phyloP scores from a whole-genome alignment of 2,888 invertebrate genomes.

The Reticulitermes lucifugus region DNA sequence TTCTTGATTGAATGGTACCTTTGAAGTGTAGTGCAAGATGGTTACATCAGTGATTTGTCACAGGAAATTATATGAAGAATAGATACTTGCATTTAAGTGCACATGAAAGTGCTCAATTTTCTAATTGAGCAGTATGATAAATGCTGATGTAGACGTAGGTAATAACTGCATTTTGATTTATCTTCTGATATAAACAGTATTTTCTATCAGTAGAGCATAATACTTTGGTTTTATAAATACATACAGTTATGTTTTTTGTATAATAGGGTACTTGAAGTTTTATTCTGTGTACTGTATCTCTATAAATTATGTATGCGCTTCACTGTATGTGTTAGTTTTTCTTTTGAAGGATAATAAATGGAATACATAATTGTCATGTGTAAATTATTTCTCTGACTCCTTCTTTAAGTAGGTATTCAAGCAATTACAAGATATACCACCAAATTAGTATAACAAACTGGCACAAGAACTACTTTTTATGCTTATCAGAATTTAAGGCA shows the following conservation, averaged over 20 bases:
- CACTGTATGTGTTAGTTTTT: neutral
- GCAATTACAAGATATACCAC: too few relatives aligned
- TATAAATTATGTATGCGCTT: slow-evolving; percentile 4
- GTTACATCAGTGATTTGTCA: too few relatives aligned
- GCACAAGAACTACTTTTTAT: too few relatives aligned
- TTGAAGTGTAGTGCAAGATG: too few relatives aligned
- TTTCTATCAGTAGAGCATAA: neutral
- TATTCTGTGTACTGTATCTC: neutral
- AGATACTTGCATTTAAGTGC: too few relatives aligned
- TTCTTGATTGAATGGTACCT: too few relatives aligned
- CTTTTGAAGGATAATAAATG: slow-evolving; percentile 1
- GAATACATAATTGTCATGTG: neutral
- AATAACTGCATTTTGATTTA: neutral
- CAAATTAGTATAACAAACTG: neutral
- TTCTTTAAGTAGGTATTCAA: neutral
- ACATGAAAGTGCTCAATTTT: too few relatives aligned
- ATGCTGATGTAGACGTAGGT: neutral
- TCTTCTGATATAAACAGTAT: slow-evolving; percentile 12
- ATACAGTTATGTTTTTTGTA: neutral
- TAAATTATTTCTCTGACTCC: neutral
- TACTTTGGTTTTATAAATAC: neutral
- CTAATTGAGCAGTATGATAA: too few relatives aligned
- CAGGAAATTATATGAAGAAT: too few relatives aligned
- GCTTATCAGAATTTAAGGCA: neutral
- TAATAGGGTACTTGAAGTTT: neutral